These are phyloP conservation scores for Thymelicus lineola DNA, from an alignment of 2,888 invertebrate genomes.

Conservation along the genomic window DNA sequence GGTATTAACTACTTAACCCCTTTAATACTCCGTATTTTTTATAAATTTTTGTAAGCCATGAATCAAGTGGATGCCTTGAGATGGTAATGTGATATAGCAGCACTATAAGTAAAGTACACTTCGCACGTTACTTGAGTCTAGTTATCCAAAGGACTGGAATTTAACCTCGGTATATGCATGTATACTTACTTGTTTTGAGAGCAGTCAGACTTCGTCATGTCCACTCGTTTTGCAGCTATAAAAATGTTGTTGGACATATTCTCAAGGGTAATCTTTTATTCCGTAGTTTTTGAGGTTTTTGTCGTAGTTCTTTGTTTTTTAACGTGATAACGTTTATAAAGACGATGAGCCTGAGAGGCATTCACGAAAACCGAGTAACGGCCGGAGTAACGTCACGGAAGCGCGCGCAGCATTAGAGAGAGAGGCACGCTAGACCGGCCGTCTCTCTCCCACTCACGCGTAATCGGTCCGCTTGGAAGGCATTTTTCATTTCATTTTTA, in stretches of 20 bases:
- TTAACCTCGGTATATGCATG: slow-evolving; percentile 27
- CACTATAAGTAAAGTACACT: slow-evolving; percentile 22
- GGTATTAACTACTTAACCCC: not conserved
- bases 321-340: no score
- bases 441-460: no score
- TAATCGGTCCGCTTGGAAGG: no score
- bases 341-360: no score
- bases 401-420: no score
- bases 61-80: slow-evolving; percentile 19
- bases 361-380: no score
- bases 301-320: no score
- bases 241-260: not conserved
- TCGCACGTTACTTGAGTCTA: slow-evolving; percentile 20
- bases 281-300: not conserved
- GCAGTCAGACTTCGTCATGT: slow-evolving; percentile 19
- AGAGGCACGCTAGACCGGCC: no score
- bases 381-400: no score
- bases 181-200: slow-evolving; percentile 41
- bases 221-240: slow-evolving; percentile 2
- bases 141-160: slow-evolving; percentile 34
- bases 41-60: slow-evolving; percentile 1
- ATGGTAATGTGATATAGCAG: slow-evolving; percentile 15
- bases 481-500: no score
- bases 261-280: not conserved
- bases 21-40: slow-evolving; percentile 1